phyloP scores from a whole-genome alignment of 2,113 vertebrate species.

The Hyperoodon ampullatus region DNA sequence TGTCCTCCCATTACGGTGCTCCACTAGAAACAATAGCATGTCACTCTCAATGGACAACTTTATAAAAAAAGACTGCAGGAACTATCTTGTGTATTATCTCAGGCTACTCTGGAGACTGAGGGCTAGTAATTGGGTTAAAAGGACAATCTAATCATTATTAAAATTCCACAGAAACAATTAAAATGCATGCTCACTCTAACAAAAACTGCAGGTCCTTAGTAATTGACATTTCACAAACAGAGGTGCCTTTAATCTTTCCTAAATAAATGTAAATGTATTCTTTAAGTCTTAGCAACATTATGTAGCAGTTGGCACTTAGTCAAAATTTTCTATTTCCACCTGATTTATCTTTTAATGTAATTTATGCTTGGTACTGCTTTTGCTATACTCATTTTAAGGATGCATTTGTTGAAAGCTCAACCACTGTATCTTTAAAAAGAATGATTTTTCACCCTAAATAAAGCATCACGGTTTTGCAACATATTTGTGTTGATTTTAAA shows the following conservation, averaged over 20 bases:
- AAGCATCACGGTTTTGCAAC: conserved; percentile 31
- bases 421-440: conserved; percentile 48
- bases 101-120: neutral
- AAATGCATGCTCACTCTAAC: conserved; percentile 46
- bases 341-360: conserved; percentile 62
- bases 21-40: conserved; percentile 25
- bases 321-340: conserved; percentile 60
- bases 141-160: conserved; percentile 64
- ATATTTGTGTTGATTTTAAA: conserved; percentile 65
- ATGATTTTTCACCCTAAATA: conserved; percentile 56
- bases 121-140: conserved; percentile 31
- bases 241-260: conserved; percentile 66
- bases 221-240: conserved; percentile 68
- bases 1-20: neutral
- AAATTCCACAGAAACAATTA: conserved; percentile 68
- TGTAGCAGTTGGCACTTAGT: conserved; percentile 56
- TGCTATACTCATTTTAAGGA: conserved; percentile 53
- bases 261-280: conserved; percentile 74
- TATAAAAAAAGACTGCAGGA: neutral
- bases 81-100: neutral
- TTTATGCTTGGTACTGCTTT: conserved; percentile 47
- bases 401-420: conserved; percentile 39
- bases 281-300: conserved; percentile 65
- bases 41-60: neutral
- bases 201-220: conserved; percentile 56